A percentile compares a stretch with the other conserved stretches of the same genome.
Conservation (phyloP, 2,888 invertebrate species). For the Pseudococcus jackbeardsleyi region DNA sequence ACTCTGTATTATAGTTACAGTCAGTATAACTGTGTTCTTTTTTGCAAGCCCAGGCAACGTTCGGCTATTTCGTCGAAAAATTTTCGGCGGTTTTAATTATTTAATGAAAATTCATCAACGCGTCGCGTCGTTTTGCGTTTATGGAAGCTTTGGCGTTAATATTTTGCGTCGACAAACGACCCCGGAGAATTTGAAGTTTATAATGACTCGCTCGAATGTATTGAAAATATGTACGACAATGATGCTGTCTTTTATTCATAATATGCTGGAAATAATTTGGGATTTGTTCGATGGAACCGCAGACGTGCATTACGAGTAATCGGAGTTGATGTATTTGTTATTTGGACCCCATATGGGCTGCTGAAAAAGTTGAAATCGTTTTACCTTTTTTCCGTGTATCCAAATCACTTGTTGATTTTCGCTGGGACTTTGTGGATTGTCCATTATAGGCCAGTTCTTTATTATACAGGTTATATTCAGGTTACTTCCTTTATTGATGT, state of each 20-base stretch:
- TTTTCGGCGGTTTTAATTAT: neutral
- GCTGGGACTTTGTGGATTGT: constrained; percentile 62
- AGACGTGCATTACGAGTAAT: neutral
- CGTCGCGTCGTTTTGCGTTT: neutral
- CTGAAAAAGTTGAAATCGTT: neutral
- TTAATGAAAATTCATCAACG: constrained; percentile 40
- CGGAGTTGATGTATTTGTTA: neutral
- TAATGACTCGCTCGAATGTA: neutral
- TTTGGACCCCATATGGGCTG: no score
- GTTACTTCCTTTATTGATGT: constrained; percentile 66
- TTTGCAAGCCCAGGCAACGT: neutral
- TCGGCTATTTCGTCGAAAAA: neutral
- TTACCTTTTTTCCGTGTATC: constrained; percentile 66
- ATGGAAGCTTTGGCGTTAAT: neutral
- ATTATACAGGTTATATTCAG: constrained; percentile 66
- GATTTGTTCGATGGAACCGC: neutral
- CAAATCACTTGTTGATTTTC: constrained; percentile 66
- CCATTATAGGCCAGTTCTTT: constrained; percentile 66
- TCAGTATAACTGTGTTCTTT: neutral
- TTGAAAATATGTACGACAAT: no score
- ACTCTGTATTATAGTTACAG: neutral
- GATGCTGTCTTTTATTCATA: neutral
- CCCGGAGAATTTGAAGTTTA: neutral
- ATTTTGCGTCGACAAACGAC: neutral
- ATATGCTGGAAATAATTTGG: neutral